Percentiles rank a stretch among this genome's conserved stretches.
phyloP scores from a whole-genome alignment of 2,888 invertebrate genomes.

The Trissolcus japonicus region DNA sequence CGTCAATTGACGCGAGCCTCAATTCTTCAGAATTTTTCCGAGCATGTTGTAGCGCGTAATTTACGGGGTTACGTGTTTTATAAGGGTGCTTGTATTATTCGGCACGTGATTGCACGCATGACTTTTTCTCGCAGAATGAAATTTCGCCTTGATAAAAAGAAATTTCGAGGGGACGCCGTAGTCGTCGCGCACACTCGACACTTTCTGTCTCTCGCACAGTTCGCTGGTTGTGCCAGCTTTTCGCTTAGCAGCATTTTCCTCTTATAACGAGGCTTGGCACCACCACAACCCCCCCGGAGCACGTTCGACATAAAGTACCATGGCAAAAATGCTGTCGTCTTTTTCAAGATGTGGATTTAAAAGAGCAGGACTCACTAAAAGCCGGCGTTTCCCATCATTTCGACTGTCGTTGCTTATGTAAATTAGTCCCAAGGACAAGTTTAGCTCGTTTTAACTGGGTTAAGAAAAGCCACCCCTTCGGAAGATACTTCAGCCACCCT shows the following conservation, averaged over 20 bases:
- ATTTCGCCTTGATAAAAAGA: slow-evolving; percentile 46
- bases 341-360: slow-evolving; percentile 37
- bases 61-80: slow-evolving; percentile 46
- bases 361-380: slow-evolving; percentile 21
- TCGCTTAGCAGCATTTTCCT: slow-evolving; percentile 52
- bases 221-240: slow-evolving; percentile 36
- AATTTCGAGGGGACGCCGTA: slow-evolving; percentile 43
- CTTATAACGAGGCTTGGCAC: slow-evolving; percentile 50
- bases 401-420: slow-evolving; percentile 32
- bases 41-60: slow-evolving; percentile 45
- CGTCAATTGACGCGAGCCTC: slow-evolving; percentile 6
- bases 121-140: slow-evolving; percentile 49
- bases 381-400: slow-evolving; percentile 29
- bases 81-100: slow-evolving; percentile 50
- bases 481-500: too few relatives aligned
- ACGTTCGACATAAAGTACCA: slow-evolving; percentile 39
- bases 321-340: slow-evolving; percentile 29
- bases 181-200: slow-evolving; percentile 47
- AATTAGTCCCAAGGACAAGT: slow-evolving; percentile 39
- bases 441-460: slow-evolving; percentile 33
- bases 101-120: slow-evolving; percentile 54
- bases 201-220: slow-evolving; percentile 42
- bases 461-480: slow-evolving; percentile 3
- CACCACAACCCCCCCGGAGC: slow-evolving; percentile 34
- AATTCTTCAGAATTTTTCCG: slow-evolving; percentile 33